These are phyloP conservation scores for Fragum sueziense DNA, from an alignment of 2,888 invertebrate genomes.

Conservation along the genomic window DNA sequence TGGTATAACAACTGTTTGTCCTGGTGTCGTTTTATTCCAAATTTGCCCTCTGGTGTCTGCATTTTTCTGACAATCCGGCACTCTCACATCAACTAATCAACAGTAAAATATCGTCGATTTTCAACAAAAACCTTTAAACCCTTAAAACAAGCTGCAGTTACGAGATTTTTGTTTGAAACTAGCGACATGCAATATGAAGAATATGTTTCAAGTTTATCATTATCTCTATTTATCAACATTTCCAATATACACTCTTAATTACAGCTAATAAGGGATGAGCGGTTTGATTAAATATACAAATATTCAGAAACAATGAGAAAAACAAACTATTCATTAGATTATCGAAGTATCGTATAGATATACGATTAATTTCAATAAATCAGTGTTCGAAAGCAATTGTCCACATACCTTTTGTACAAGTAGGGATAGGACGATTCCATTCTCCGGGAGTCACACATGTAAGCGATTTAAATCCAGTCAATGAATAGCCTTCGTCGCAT, in stretches of 20 bases:
- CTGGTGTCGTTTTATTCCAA: not conserved
- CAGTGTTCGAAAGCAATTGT: not conserved
- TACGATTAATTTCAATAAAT: not conserved
- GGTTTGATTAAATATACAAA: not conserved
- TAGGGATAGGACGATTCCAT: not conserved
- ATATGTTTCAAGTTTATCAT: not conserved
- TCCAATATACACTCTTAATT: not conserved
- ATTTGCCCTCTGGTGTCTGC: not conserved
- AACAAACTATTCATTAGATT: no score
- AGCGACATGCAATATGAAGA: not conserved
- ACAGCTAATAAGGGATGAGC: not conserved
- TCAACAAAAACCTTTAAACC: not conserved
- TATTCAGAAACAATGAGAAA: not conserved
- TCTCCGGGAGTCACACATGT: not conserved
- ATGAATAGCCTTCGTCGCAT: not conserved
- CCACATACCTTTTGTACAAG: conserved; percentile 1
- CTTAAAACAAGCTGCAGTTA: not conserved
- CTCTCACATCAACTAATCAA: not conserved
- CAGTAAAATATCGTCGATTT: not conserved
- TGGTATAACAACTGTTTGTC: not conserved
- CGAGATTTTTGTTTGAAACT: no score
- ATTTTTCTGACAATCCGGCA: not conserved
- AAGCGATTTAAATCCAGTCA: not conserved
- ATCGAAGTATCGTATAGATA: no score
- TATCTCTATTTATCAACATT: not conserved